Conservation (phyloP, 2,113 vertebrate genomes). For the Gasterosteus aculeatus region DNA sequence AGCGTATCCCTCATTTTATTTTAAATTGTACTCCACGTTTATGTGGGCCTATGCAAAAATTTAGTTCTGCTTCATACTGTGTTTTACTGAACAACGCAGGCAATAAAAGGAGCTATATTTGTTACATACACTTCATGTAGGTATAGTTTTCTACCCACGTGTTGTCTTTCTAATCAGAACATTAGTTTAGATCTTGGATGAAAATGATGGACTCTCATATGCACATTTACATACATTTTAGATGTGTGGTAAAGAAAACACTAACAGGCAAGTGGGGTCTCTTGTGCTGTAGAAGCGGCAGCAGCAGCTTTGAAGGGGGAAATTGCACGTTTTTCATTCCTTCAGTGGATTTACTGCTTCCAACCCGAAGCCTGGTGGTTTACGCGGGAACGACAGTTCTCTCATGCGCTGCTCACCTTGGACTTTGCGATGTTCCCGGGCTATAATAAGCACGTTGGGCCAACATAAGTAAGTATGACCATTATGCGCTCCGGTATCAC, state of each 20-base stretch:
- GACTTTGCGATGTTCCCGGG: constrained; percentile 6
- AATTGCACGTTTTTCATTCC: constrained; percentile 4
- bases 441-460: constrained; percentile 55
- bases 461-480: constrained; percentile 50
- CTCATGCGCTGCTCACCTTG: constrained; percentile 14
- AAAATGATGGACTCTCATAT: neutral
- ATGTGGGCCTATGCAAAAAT: neutral
- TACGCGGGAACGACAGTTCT: constrained; percentile 2
- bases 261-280: neutral
- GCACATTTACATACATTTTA: neutral
- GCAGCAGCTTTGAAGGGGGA: neutral
- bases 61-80: neutral
- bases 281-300: neutral
- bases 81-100: neutral
- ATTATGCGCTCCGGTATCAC: constrained; percentile 68
- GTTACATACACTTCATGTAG: neutral
- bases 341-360: neutral
- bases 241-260: neutral
- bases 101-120: neutral
- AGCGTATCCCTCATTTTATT: neutral
- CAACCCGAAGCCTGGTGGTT: neutral
- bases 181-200: neutral
- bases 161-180: neutral
- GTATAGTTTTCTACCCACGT: neutral
- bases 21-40: neutral